A percentile compares a stretch with the other conserved stretches of the same genome.
Conservation (phyloP, 2,888 invertebrate genomes). For the Scaptomyza parva region DNA sequence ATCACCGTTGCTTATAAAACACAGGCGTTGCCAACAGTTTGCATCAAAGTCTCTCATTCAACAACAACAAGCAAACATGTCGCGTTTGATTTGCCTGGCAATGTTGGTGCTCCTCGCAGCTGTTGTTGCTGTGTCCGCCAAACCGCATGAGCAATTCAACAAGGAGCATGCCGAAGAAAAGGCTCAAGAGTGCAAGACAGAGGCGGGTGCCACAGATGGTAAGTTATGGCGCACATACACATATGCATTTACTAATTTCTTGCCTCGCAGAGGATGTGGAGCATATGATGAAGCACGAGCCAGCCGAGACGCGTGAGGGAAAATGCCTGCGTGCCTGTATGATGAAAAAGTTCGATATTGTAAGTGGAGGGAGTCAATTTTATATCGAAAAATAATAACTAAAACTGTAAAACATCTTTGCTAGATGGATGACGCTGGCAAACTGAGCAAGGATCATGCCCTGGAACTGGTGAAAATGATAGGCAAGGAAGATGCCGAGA, state of each 20-base stretch:
- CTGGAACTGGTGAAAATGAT: slow-evolving; percentile 64
- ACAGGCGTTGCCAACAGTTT: slow-evolving; percentile 1
- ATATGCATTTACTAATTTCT: background rate
- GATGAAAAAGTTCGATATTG: slow-evolving; percentile 81
- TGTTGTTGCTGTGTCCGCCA: slow-evolving; percentile 32
- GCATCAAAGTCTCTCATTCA: slow-evolving; percentile 49
- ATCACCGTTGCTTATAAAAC: slow-evolving; percentile 60
- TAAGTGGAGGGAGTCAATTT: slow-evolving; percentile 46
- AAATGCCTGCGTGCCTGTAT: slow-evolving; percentile 83
- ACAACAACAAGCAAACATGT: slow-evolving; percentile 42
- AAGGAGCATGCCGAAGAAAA: slow-evolving; percentile 67
- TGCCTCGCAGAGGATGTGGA: slow-evolving; percentile 76
- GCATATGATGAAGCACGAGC: slow-evolving; percentile 71
- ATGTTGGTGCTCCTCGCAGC: slow-evolving; percentile 38
- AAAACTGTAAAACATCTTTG: background rate
- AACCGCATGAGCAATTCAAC: slow-evolving; percentile 61
- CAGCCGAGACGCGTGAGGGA: slow-evolving; percentile 67
- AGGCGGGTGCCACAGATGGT: slow-evolving; percentile 82
- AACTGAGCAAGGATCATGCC: slow-evolving; percentile 69
- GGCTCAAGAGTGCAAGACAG: slow-evolving; percentile 76
- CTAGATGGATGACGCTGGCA: slow-evolving; percentile 80
- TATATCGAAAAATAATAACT: background rate
- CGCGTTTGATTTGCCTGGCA: slow-evolving; percentile 49
- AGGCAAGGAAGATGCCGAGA: slow-evolving; percentile 68
- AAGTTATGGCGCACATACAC: slow-evolving; percentile 1